Evolutionary conservation across 1,140 invertebrate species (phyloP).

Genomic region (Formica exsecta): DNA sequence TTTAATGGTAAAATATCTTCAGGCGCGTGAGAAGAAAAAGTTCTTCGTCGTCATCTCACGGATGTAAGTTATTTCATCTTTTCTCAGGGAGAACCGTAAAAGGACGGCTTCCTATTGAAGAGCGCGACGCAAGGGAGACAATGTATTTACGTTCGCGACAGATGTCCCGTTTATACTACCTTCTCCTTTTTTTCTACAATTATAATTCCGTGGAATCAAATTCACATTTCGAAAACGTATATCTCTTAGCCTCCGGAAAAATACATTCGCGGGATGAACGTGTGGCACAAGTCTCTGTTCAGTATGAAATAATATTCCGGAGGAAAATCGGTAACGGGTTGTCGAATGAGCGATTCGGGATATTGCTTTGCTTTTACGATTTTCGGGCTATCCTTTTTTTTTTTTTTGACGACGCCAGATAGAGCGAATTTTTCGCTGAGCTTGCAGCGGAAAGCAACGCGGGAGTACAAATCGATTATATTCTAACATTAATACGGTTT

Average conservation of each 20-base stretch:
- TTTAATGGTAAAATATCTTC: constrained; percentile 55
- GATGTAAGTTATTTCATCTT: constrained; percentile 59
- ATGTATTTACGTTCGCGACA: constrained; percentile 48
- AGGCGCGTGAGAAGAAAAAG: constrained; percentile 45
- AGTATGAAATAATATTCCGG: constrained; percentile 50
- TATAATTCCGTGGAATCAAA: constrained; percentile 47
- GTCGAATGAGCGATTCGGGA: constrained; percentile 42
- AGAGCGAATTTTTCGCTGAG: constrained; percentile 15
- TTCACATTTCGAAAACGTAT: constrained; percentile 25
- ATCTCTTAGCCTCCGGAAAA: constrained; percentile 17
- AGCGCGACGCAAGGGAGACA: constrained; percentile 38
- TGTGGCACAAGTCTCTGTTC: not conserved
- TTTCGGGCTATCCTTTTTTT: not conserved
- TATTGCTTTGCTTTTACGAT: constrained; percentile 61
- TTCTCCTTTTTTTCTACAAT: constrained; percentile 32
- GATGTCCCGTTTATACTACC: not conserved
- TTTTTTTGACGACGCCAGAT: constrained; percentile 40
- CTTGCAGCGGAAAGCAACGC: not conserved
- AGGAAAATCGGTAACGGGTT: not conserved
- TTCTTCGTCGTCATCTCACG: not conserved
- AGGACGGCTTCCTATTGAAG: constrained; percentile 47
- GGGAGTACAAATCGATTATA: constrained; percentile 27
- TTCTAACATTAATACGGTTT: constrained; percentile 64
- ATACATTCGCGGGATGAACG: not conserved
- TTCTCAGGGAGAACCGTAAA: constrained; percentile 34